Evolutionary conservation across 2,888 invertebrate species (phyloP), one percentile per base, ranked within the genome.

Genomic region (Cepaea hortensis): DNA sequence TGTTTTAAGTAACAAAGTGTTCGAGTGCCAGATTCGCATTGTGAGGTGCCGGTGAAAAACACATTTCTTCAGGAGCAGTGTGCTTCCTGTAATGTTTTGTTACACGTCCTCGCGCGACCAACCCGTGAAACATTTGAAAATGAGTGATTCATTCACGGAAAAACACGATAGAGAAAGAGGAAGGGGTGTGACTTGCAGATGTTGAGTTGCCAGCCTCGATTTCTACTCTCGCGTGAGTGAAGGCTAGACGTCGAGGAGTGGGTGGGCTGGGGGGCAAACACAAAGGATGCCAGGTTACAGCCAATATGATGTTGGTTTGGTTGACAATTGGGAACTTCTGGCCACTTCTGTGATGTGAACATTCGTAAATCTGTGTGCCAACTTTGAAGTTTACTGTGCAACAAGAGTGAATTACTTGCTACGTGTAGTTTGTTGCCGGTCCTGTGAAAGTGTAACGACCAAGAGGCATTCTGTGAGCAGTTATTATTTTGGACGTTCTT

Each of bases 171-270:
- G 50, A 76, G 35, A 48, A 50, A 35, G 48, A 48, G 76, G 6
- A 20, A 50, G 48, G 76, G 50, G 76, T 48, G 50, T 48, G 48
- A 50, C 50, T 4, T 76, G 76, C 76, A 76, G 20, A 76, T 76
- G 76, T 76, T 20, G 48, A 76, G 76, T 76, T 50, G 76, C 20
- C 20, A 50, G 50, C 76, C 76, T 76, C 50, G 76, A 48, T 76
- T 76, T 50, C 76, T 76, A 20, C 76, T 48, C 76, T 5, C 76
- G 83, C 89, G 62, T 13, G 55, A n/a, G 75, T 73, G 46, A 79
- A 61, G 50, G 9, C 77, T 83, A 61, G 62, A 23, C 48, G 13
- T 55, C 20, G 61, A 70, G 13, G 20, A 4, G 23, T 35, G 75
- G 70, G 23, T 55, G 85, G 23, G 46, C 61, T 50, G 62, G 55